Base-by-base conservation (phyloP, 1,140 invertebrate species). In the Drosophila mayri region DNA sequence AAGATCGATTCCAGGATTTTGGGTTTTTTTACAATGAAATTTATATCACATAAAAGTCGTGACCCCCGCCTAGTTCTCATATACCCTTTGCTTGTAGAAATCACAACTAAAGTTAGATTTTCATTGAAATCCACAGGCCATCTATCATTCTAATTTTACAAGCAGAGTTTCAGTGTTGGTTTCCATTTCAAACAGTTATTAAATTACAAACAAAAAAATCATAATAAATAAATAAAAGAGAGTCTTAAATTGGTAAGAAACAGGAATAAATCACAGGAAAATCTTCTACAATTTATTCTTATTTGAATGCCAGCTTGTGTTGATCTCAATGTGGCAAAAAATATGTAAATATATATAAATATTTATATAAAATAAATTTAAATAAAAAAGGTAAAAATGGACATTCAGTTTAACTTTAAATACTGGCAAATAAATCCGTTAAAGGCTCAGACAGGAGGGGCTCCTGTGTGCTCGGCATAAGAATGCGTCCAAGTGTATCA, bases 401-500 rank as follows among this genome's bases (percentile, higher is more conserved):
- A 25, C 52, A 60, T 28, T 7, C 52, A 35, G 59, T 35, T 41
- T 46, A 55, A 41, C 37, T 72, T 72, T 72, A 72, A 72, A 37
- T 72, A 72, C 66, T 71, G 43, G 28, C 28, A 32, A 30, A 59
- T 44, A 44, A 35, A 61, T 44, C 20, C 9, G 20, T 12, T 6
- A 14, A n/a, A 41, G 20, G 11, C 8, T 22, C 7, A 3, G 41
- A 9, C 28, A 30, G 8, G 41, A 30, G 8, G 41, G 44, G 20
- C 2, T 22, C 4, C 35, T 43, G 62, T 67, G 41, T 41, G 32
- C 40, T 58, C 57, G 46, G 52, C 55, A 75, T 67, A 83, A 82
- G 81, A 84, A 84, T 76, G 81, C 81, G 76, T 72, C 66, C 72
- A 84, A 84, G 81, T 84, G 81, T 76, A 76, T 84, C 73, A 76